A percentile compares a stretch with the other conserved stretches of the same genome.
These are phyloP conservation scores for Pimephales promelas DNA, from an alignment of 2,113 vertebrate genomes.

Conservation along the genomic window DNA sequence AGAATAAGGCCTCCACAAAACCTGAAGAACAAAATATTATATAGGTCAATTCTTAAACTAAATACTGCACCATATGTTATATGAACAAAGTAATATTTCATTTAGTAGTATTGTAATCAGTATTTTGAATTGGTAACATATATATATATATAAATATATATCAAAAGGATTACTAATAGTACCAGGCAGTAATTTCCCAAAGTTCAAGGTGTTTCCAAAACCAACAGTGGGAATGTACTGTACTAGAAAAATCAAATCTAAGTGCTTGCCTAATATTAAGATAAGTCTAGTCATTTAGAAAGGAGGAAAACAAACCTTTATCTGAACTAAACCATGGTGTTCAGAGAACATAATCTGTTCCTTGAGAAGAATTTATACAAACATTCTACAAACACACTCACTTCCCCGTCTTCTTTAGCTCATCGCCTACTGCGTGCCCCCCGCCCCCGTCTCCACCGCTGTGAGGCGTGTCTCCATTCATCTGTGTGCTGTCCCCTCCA, in stretches of 20 bases:
- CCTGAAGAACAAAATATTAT: conserved; percentile 65
- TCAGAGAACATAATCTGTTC: conserved; percentile 6
- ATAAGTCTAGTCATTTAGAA: not conserved
- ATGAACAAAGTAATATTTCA: not conserved
- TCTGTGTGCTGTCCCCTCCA: conserved; percentile 87
- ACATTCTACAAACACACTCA: conserved; percentile 60
- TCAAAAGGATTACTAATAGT: not conserved
- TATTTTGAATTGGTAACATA: not conserved
- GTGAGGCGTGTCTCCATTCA: conserved; percentile 92
- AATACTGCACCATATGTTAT: not conserved
- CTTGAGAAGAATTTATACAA: not conserved
- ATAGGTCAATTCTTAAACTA: not conserved
- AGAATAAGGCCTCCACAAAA: conserved; percentile 96
- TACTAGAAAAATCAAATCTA: not conserved
- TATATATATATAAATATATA: too few relatives aligned
- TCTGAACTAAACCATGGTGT: not conserved
- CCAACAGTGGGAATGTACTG: not conserved
- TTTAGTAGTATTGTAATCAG: not conserved
- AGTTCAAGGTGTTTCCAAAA: conserved; percentile 17
- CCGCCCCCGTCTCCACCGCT: conserved; percentile 85
- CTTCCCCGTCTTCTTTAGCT: conserved; percentile 90
- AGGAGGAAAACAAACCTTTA: conserved; percentile 1
- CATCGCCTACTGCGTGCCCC: conserved; percentile 85
- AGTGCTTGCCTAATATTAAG: conserved; percentile 16
- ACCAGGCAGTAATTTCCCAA: not conserved